Evolutionary conservation across 2,797 vertebrate species (phyloP).

Genomic region (Anolis apletophallus): DNA sequence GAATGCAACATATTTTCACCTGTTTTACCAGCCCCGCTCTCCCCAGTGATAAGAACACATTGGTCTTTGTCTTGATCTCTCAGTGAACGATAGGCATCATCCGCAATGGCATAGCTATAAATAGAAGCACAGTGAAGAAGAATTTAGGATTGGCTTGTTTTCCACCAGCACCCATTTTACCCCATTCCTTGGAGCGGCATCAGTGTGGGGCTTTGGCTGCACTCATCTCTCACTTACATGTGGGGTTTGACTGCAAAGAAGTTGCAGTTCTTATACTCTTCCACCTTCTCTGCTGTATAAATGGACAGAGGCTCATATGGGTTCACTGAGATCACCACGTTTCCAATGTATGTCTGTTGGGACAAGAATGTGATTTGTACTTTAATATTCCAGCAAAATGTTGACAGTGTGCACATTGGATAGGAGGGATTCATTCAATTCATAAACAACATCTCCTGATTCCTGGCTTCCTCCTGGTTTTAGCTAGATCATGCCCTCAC

Average conservation of each 20-base stretch:
- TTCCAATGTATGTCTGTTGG: conserved; percentile 81
- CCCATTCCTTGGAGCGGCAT: fast-evolving
- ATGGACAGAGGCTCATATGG: conserved; percentile 79
- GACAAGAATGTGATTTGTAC: background rate
- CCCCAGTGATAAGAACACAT: conserved; percentile 83
- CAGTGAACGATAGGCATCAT: conserved; percentile 80
- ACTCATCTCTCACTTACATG: conserved; percentile 74
- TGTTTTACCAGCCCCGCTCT: conserved; percentile 83
- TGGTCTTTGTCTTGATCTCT: conserved; percentile 78
- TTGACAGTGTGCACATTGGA: background rate
- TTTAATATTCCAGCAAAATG: background rate
- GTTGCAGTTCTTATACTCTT: conserved; percentile 76
- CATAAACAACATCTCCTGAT: background rate
- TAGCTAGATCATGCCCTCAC: background rate
- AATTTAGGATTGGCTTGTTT: background rate
- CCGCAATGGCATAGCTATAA: conserved; percentile 80
- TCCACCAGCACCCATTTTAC: background rate
- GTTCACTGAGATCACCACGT: conserved; percentile 81
- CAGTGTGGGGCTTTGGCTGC: background rate
- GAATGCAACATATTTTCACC: conserved; percentile 63
- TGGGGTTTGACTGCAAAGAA: conserved; percentile 82
- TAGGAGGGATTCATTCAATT: background rate
- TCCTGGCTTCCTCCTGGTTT: too few species aligned
- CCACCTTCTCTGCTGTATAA: conserved; percentile 77
- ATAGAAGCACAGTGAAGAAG: background rate